A percentile compares a stretch with the other conserved stretches of the same genome.
Evolutionary conservation across 2,797 vertebrate species (phyloP).

Genomic region (Anguilla obscura): DNA sequence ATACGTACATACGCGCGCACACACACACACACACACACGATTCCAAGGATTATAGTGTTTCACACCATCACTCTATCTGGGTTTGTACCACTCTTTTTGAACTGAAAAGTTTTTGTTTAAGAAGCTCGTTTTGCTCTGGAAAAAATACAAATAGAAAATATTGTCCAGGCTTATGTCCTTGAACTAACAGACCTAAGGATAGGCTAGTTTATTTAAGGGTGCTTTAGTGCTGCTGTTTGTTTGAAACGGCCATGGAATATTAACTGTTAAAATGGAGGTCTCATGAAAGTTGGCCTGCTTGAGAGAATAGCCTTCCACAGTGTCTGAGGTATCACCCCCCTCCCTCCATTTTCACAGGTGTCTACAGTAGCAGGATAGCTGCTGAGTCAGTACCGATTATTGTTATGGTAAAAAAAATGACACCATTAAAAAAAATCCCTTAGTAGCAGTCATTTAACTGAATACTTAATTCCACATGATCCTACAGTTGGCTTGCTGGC

Average conservation of each 20-base stretch:
- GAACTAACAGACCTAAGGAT: neutral
- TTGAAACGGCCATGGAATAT: neutral
- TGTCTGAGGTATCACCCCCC: neutral
- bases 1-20: too few species aligned
- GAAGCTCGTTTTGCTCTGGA: neutral
- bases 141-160: neutral
- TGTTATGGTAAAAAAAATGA: neutral
- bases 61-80: neutral
- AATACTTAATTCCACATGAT: neutral
- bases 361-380: neutral
- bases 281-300: neutral
- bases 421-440: too few species aligned
- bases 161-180: neutral
- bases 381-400: neutral
- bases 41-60: neutral
- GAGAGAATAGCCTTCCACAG: neutral
- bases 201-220: neutral
- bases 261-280: neutral
- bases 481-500: neutral
- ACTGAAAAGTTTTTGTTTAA: neutral
- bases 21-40: too few species aligned
- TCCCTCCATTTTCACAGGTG: neutral
- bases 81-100: neutral
- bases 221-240: neutral
- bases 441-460: neutral